A percentile compares a stretch with the other conserved stretches of the same genome.
Evolutionary conservation across 2,113 vertebrate species (phyloP).

Genomic region (Lepus americanus): DNA sequence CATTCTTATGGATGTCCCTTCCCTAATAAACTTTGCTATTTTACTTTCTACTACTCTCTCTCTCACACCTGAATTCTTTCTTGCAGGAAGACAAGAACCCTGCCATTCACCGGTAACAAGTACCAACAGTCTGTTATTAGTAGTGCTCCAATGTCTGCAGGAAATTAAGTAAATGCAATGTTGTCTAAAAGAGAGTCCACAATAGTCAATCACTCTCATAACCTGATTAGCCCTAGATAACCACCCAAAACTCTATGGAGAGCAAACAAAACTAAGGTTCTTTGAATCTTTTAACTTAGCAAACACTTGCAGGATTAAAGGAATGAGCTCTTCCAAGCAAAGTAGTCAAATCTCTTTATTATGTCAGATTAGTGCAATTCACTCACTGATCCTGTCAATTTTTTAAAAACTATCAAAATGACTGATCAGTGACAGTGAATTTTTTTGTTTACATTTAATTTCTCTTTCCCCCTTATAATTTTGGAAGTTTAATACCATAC

Average conservation of each 20-base stretch:
- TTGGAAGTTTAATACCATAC: conserved; percentile 72
- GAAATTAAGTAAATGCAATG: conserved; percentile 74
- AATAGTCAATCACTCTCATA: conserved; percentile 73
- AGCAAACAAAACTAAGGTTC: conserved; percentile 68
- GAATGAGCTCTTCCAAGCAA: conserved; percentile 79
- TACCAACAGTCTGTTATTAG: conserved; percentile 50
- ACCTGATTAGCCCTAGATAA: conserved; percentile 73
- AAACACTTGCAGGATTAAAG: conserved; percentile 65
- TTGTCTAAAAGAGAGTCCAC: conserved; percentile 58
- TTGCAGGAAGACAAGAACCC: too few species aligned
- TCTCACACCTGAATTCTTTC: not conserved
- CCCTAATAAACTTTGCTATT: too few species aligned
- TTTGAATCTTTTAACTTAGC: conserved; percentile 80
- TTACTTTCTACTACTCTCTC: too few species aligned
- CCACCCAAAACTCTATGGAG: conserved; percentile 54
- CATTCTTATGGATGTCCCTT: too few species aligned
- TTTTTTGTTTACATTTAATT: conserved; percentile 85
- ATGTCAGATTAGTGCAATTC: conserved; percentile 78
- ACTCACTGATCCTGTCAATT: conserved; percentile 69
- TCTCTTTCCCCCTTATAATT: conserved; percentile 80
- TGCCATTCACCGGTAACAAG: not conserved
- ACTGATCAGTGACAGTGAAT: conserved; percentile 83
- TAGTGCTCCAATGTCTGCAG: not conserved
- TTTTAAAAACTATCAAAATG: conserved; percentile 79
- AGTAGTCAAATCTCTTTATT: conserved; percentile 81